A percentile compares a stretch with the other conserved stretches of the same genome.
Conservation (phyloP, 2,113 vertebrate species). For the Psittacula cyanocephala region DNA sequence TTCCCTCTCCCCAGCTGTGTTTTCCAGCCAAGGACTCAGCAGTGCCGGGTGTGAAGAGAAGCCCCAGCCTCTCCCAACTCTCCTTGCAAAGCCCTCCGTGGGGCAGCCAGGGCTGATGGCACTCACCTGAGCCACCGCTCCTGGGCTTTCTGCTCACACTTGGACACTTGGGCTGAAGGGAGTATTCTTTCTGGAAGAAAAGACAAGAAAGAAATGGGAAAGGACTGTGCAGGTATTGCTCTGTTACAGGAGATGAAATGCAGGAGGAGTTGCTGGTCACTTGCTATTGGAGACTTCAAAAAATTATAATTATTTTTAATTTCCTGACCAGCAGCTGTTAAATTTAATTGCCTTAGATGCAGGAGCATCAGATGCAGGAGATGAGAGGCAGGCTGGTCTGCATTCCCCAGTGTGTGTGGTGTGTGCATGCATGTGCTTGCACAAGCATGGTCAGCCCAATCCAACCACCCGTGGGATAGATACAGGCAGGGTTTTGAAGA, state of each 20-base stretch:
- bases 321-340: background rate
- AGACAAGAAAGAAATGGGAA: conserved; percentile 7
- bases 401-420: background rate
- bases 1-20: background rate
- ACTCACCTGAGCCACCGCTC: conserved; percentile 74
- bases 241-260: background rate
- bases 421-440: accelerated
- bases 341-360: background rate
- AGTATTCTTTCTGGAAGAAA: conserved; percentile 81
- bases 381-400: background rate
- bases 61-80: background rate
- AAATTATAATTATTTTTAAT: background rate
- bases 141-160: conserved; percentile 69
- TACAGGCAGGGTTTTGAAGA: background rate
- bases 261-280: accelerated
- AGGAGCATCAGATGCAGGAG: background rate
- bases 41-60: background rate
- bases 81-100: accelerated
- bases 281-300: background rate
- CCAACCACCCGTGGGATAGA: accelerated
- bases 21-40: background rate
- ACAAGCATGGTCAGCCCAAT: accelerated
- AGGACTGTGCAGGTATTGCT: background rate
- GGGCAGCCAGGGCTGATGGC: background rate
- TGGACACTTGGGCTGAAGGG: conserved; percentile 63